Base-by-base conservation (phyloP, 2,113 vertebrate genomes). In the Brachypteracias leptosomus region DNA sequence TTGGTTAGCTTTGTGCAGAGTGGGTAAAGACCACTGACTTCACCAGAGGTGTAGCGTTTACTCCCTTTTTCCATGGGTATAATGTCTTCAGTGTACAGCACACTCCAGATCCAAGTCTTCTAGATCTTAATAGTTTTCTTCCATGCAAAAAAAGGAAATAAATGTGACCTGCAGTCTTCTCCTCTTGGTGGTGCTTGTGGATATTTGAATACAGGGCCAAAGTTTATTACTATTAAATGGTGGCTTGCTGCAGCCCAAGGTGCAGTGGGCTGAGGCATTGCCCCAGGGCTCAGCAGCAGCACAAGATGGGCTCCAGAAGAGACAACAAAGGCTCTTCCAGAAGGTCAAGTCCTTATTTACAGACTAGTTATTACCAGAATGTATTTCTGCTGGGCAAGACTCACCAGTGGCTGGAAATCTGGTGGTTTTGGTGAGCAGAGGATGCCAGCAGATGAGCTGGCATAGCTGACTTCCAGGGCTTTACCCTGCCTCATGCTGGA, bases 41-140 rank as follows among this genome's bases (percentile, higher is more conserved):
- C 42, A 40, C 22, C 25, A 33, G 4, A 33, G 38, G 1, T 1
- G 2, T 22, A 4, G 18, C 1, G 2, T 65, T 93, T 24, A 20
- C 25, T 9, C 24, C 40, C 13, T 18, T 29, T 58, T 61, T 28
- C 44, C 35, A 6, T 8, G 12, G 10, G 6, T 15, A 36, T 36
- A 36, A 25, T 36, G 8, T 29, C 11, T 15, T 71, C 20, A 29
- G 0, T 46, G 21, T 20, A 8, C 4, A 54, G 42, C 66, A 35
- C 0, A 1, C 11, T 11, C 8, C 21, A 49, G 33, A 44, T 73
- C 15, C 2, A 5, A 31, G 12, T 12, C 58, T 73, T 90, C 19
- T 40, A 17, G 28, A 10, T 62, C 42, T 58, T 46, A 16, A 20
- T 54, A 36, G 24, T 61, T 66, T 84, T 65, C 31, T 74, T 83